Evolutionary conservation across 2,888 invertebrate genomes (phyloP).

Genomic region (Eristalis intricaria): DNA sequence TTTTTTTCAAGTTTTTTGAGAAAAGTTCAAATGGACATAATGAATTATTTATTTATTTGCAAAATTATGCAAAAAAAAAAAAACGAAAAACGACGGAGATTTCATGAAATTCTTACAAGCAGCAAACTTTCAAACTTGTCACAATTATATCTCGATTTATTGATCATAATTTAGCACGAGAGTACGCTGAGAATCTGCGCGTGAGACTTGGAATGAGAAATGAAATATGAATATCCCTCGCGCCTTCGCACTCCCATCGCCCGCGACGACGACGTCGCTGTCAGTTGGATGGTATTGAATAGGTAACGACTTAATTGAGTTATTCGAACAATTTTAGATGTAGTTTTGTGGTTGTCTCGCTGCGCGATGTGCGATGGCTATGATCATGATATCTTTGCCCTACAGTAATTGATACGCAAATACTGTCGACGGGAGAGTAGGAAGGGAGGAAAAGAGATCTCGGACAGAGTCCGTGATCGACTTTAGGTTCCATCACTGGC

Average conservation of each 20-base stretch:
- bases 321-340: background rate
- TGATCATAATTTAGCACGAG: background rate
- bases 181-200: background rate
- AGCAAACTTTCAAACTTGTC: constrained; percentile 5
- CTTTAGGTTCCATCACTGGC: constrained; percentile 49
- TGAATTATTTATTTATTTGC: background rate
- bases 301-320: background rate
- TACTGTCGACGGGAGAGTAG: constrained; percentile 32
- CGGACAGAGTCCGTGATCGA: constrained; percentile 8
- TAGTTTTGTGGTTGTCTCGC: background rate
- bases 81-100: too few species aligned
- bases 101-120: background rate
- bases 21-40: background rate
- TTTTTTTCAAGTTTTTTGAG: background rate
- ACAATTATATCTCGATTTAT: constrained; percentile 9
- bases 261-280: too few species aligned
- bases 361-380: background rate
- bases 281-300: background rate
- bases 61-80: constrained; percentile 7
- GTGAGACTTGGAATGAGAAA: background rate
- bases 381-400: constrained; percentile 30
- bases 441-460: constrained; percentile 35
- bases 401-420: constrained; percentile 67
- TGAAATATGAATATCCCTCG: constrained; percentile 5
- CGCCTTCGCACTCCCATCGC: too few species aligned